phyloP scores from a whole-genome alignment of 2,888 invertebrate species.

The Cephus sareptanus region DNA sequence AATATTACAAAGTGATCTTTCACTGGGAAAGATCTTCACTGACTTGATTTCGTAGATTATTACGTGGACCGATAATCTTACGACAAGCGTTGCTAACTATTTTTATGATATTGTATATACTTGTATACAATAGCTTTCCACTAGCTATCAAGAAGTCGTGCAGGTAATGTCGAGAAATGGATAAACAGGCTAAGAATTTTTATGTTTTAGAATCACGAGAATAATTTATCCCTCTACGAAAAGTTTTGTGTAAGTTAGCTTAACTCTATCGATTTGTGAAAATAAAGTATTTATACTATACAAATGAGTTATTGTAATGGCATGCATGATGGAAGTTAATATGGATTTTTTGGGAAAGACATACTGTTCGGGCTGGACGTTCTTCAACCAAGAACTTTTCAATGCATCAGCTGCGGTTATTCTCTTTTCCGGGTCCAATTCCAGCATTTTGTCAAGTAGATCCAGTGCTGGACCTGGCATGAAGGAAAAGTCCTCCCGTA shows the following conservation, averaged over 20 bases:
- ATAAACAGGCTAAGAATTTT: neutral
- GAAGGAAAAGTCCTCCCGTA: constrained; percentile 93
- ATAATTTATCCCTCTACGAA: neutral
- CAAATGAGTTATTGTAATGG: neutral
- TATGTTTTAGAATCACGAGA: neutral
- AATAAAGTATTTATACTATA: neutral
- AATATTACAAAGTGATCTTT: neutral
- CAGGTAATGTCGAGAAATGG: neutral
- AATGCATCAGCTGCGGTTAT: constrained; percentile 96
- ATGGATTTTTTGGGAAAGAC: constrained; percentile 58
- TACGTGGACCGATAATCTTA: neutral
- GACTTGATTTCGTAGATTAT: neutral
- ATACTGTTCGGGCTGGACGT: constrained; percentile 90
- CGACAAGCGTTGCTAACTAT: neutral
- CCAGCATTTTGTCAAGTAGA: constrained; percentile 94
- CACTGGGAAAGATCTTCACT: neutral
- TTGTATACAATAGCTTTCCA: neutral
- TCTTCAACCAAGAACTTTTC: constrained; percentile 90
- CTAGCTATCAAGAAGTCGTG: neutral
- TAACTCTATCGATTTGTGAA: neutral
- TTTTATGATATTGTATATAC: neutral
- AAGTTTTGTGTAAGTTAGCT: neutral
- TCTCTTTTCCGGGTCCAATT: constrained; percentile 92
- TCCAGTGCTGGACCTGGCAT: constrained; percentile 91
- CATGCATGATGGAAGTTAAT: constrained; percentile 12